A percentile compares a stretch with the other conserved stretches of the same genome.
phyloP scores from a whole-genome alignment of 2,888 invertebrate genomes.

The Pycnomerus fuliginosus region DNA sequence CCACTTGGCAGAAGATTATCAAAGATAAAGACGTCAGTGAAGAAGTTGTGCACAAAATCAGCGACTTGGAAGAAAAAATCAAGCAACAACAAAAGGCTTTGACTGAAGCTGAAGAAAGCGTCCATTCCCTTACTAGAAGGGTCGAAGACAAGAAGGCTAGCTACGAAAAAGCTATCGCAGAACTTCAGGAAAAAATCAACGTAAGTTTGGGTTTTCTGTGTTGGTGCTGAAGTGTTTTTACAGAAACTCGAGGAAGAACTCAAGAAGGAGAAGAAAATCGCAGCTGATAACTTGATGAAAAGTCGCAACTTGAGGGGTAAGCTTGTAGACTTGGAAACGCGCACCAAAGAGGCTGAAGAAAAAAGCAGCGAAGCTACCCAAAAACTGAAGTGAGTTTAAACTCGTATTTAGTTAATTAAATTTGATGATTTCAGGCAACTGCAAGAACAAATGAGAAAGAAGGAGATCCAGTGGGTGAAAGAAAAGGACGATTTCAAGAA shows the following conservation, averaged over 20 bases:
- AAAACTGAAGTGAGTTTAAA: constrained; percentile 38
- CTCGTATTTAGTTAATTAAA: constrained; percentile 1
- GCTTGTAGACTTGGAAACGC: constrained; percentile 52
- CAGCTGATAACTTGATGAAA: constrained; percentile 34
- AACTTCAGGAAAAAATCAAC: constrained; percentile 40
- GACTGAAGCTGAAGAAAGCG: constrained; percentile 8
- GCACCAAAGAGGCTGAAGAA: constrained; percentile 50
- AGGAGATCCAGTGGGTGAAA: constrained; percentile 44
- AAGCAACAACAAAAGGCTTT: constrained; percentile 12
- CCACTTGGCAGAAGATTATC: constrained; percentile 34
- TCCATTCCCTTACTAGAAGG: constrained; percentile 31
- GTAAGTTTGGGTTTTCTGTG: constrained; percentile 19
- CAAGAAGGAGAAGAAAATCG: constrained; percentile 37
- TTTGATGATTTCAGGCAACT: constrained; percentile 33
- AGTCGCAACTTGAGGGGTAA: constrained; percentile 50
- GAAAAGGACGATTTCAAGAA: constrained; percentile 45
- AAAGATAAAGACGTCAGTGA: constrained; percentile 11
- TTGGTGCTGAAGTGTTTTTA: constrained; percentile 6
- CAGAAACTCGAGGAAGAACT: constrained; percentile 43
- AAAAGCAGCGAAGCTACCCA: constrained; percentile 42
- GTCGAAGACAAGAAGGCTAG: constrained; percentile 37
- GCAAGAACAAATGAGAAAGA: constrained; percentile 42
- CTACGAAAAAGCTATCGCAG: constrained; percentile 34
- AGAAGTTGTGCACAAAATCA: constrained; percentile 5
- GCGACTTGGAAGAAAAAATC: constrained; percentile 11